These are phyloP conservation scores for Clarias laeviceps DNA, from an alignment of 2,797 vertebrate genomes.

Conservation along the genomic window DNA sequence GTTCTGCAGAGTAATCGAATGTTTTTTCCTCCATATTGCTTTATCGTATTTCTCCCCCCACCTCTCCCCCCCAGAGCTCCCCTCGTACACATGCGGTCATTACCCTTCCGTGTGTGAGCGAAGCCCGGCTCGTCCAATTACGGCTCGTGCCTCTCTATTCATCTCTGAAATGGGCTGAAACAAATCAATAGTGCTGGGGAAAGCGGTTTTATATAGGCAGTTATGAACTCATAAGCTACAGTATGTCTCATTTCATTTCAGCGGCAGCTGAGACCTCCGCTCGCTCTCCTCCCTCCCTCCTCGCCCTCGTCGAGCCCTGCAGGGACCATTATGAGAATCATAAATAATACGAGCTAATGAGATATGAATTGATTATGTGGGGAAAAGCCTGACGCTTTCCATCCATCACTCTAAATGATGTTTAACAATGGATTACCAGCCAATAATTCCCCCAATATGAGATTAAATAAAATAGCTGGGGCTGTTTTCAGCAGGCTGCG, in stretches of 20 bases:
- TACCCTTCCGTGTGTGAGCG: slow-evolving; percentile 63
- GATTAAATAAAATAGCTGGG: slow-evolving; percentile 96
- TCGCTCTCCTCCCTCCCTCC: slow-evolving; percentile 53
- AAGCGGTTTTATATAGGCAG: slow-evolving; percentile 94
- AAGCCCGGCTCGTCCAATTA: slow-evolving; percentile 61
- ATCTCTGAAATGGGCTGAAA: slow-evolving; percentile 79
- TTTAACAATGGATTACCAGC: slow-evolving; percentile 95
- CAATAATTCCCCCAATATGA: slow-evolving; percentile 92
- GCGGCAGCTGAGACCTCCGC: slow-evolving; percentile 87
- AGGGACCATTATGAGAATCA: slow-evolving; percentile 89
- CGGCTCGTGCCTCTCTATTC: slow-evolving; percentile 74
- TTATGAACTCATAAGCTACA: slow-evolving; percentile 99
- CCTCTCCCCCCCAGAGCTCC: neutral
- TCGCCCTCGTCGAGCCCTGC: slow-evolving; percentile 67
- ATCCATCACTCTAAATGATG: slow-evolving; percentile 96
- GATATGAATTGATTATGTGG: slow-evolving; percentile 96
- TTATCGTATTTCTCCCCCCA: slow-evolving; percentile 56
- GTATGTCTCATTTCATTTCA: slow-evolving; percentile 96
- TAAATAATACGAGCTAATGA: slow-evolving; percentile 98
- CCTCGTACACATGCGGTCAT: slow-evolving; percentile 56
- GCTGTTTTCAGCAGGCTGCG: slow-evolving; percentile 85
- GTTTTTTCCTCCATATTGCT: slow-evolving; percentile 55
- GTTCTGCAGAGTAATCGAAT: slow-evolving; percentile 55
- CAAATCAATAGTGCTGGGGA: slow-evolving; percentile 87
- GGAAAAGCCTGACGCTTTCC: slow-evolving; percentile 86